phyloP scores from a whole-genome alignment of 2,797 vertebrate genomes.

The Hybognathus amarus region DNA sequence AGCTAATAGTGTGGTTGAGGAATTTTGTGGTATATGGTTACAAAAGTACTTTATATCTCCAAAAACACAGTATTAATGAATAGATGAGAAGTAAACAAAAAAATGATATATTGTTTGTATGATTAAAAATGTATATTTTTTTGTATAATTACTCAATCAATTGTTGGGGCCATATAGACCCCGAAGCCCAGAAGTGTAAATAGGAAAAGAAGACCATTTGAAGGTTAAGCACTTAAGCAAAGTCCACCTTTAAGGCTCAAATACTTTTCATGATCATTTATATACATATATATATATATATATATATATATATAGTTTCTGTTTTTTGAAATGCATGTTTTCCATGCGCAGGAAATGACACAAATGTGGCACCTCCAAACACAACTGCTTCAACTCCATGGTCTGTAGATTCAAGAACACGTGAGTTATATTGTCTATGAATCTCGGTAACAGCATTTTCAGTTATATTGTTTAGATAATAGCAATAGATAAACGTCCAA shows the following conservation, averaged over 20 bases:
- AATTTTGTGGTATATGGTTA: no score
- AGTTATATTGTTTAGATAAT: neutral
- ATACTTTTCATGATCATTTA: neutral
- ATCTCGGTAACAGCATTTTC: neutral
- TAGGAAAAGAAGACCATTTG: no score
- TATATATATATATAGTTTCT: neutral
- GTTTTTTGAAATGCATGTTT: neutral
- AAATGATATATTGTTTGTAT: no score
- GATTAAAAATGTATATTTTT: no score
- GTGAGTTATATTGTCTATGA: conserved; percentile 1
- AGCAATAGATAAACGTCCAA: neutral
- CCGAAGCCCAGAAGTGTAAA: no score
- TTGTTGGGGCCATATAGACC: no score
- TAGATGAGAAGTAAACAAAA: no score
- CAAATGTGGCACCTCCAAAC: neutral
- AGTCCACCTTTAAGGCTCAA: neutral
- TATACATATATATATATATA: neutral
- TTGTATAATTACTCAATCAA: no score
- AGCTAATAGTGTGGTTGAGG: no score
- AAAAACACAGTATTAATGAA: no score
- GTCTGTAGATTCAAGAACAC: neutral
- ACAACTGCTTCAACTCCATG: neutral
- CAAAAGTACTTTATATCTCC: no score
- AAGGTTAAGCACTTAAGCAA: neutral
- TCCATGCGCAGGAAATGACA: conserved; percentile 12